These are phyloP conservation scores for Catharus ustulatus DNA, from an alignment of 2,797 vertebrate species.

Conservation along the genomic window DNA sequence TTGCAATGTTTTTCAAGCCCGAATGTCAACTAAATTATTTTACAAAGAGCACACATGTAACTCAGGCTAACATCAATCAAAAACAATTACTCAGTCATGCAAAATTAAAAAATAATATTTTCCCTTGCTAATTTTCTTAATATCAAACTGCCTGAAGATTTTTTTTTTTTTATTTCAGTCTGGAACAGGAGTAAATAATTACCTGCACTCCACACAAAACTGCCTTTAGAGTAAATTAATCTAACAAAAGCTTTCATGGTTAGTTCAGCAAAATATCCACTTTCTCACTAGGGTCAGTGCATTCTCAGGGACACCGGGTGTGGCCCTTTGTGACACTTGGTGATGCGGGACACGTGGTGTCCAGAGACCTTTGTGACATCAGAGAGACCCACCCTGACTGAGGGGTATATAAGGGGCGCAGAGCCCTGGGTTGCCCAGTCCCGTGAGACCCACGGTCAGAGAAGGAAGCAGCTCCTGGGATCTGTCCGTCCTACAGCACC, in stretches of 20 bases:
- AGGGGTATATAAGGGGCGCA: too few relatives aligned
- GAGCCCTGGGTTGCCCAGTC: too few relatives aligned
- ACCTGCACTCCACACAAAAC: neutral
- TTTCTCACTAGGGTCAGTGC: neutral
- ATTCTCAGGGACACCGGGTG: neutral
- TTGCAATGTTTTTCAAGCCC: neutral
- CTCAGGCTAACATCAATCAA: neutral
- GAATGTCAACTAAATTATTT: slow-evolving; percentile 15
- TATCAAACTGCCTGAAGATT: neutral
- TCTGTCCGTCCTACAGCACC: too few relatives aligned
- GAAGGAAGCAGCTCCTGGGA: too few relatives aligned
- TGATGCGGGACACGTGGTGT: too few relatives aligned
- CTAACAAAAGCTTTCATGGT: neutral
- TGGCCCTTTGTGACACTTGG: too few relatives aligned
- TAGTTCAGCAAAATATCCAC: neutral
- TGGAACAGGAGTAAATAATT: neutral
- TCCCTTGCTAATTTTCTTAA: neutral
- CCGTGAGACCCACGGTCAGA: too few relatives aligned
- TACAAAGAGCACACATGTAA: neutral
- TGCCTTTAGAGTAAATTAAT: slow-evolving; percentile 5
- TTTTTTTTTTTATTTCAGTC: neutral
- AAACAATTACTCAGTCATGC: neutral
- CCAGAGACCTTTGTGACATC: too few relatives aligned
- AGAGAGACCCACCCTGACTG: too few relatives aligned
- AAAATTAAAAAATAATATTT: slow-evolving; percentile 23